A percentile compares a stretch with the other conserved stretches of the same genome.
These are phyloP conservation scores for Aspidiotus rigidus DNA, from an alignment of 2,888 invertebrate genomes.

Conservation along the genomic window DNA sequence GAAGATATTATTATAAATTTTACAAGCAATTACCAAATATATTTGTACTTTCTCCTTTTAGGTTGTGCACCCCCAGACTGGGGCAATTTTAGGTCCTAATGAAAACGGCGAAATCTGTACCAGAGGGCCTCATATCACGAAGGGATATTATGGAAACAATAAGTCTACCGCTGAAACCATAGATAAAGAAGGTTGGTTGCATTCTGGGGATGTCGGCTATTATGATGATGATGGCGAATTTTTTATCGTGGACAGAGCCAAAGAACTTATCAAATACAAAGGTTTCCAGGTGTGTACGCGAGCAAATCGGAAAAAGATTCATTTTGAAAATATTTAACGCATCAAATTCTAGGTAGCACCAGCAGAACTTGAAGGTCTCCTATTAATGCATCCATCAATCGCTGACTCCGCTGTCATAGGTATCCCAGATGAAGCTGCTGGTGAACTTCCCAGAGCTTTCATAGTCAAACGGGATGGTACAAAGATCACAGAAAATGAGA, in stretches of 20 bases:
- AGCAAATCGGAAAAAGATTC: background rate
- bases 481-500: constrained; percentile 50
- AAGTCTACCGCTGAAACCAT: constrained; percentile 63
- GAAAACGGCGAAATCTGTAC: constrained; percentile 75
- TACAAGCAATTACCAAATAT: too few relatives aligned
- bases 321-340: background rate
- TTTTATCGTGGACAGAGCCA: constrained; percentile 46
- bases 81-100: constrained; percentile 53
- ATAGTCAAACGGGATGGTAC: constrained; percentile 54
- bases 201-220: constrained; percentile 70
- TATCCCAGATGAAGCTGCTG: constrained; percentile 58
- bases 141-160: constrained; percentile 68
- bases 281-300: constrained; percentile 45
- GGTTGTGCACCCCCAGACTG: constrained; percentile 41
- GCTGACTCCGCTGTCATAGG: constrained; percentile 76
- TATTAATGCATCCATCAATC: constrained; percentile 61
- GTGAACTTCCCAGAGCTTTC: constrained; percentile 66
- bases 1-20: too few relatives aligned
- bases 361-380: constrained; percentile 72
- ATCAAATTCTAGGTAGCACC: constrained; percentile 60
- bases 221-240: constrained; percentile 52
- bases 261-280: constrained; percentile 50
- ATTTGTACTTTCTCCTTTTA: constrained; percentile 23
- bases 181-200: constrained; percentile 68
- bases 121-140: constrained; percentile 70